These are phyloP conservation scores for Ciona savignyi DNA, from an alignment of 23 tunicate genomes.

Conservation along the genomic window DNA sequence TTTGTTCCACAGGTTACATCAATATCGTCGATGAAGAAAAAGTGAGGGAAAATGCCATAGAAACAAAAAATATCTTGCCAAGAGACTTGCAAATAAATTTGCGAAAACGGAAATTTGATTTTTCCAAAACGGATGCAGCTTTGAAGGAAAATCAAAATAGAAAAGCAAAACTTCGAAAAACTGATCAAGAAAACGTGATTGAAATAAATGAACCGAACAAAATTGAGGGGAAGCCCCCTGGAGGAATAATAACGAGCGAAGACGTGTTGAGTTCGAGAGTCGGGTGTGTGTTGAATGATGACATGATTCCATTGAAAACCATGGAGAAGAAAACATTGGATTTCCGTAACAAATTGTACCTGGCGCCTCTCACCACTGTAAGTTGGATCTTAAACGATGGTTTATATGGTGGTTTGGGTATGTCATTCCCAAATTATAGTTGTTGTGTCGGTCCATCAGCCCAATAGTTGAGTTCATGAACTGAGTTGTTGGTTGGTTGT, in stretches of 20 bases:
- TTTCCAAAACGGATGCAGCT: conserved; percentile 33
- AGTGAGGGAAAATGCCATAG: not conserved
- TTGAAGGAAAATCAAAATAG: conserved; percentile 2
- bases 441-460: too few relatives aligned
- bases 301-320: conserved; percentile 32
- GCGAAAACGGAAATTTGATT: conserved; percentile 49
- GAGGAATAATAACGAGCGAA: not conserved
- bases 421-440: too few relatives aligned
- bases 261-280: not conserved
- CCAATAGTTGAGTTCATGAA: too few relatives aligned
- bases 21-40: not conserved
- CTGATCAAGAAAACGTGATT: not conserved
- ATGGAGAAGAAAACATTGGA: conserved; percentile 72
- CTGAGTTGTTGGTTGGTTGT: too few relatives aligned
- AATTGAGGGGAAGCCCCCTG: not conserved
- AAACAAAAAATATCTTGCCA: conserved; percentile 24
- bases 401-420: too few relatives aligned
- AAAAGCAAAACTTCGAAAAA: conserved; percentile 12
- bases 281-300: conserved; percentile 15
- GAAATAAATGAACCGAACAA: not conserved
- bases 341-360: conserved; percentile 59
- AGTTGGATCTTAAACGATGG: not conserved
- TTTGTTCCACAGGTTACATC: not conserved
- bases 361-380: conserved; percentile 97
- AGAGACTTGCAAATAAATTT: conserved; percentile 45